phyloP scores from a whole-genome alignment of 2,797 vertebrate species.

The Sparus aurata region DNA sequence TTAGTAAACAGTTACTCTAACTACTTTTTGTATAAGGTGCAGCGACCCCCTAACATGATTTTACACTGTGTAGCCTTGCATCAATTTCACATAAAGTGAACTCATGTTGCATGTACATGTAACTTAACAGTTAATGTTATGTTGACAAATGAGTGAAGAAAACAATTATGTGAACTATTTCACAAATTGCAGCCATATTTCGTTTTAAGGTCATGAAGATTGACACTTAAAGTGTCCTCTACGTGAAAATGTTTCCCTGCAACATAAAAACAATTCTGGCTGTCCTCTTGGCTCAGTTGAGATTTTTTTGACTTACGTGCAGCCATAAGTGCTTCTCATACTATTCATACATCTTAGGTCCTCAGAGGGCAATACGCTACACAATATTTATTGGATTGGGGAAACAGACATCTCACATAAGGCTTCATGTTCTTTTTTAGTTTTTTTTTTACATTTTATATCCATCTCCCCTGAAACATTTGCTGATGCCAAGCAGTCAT shows the following conservation, averaged over 20 bases:
- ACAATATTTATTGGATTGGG: slow-evolving; percentile 39
- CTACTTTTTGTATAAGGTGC: too few species aligned
- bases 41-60: too few species aligned
- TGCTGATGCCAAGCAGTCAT: slow-evolving; percentile 34
- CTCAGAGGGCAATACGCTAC: slow-evolving; percentile 21
- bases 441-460: slow-evolving; percentile 8
- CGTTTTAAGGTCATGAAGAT: background rate
- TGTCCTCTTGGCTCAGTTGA: background rate
- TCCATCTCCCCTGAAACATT: slow-evolving; percentile 36
- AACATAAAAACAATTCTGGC: background rate
- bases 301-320: background rate
- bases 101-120: too few species aligned
- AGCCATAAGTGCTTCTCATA: slow-evolving; percentile 14
- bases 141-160: background rate
- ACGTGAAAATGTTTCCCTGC: background rate
- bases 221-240: background rate
- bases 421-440: slow-evolving; percentile 22
- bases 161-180: background rate
- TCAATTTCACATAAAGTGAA: too few species aligned
- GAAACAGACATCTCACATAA: slow-evolving; percentile 45
- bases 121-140: too few species aligned
- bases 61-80: too few species aligned
- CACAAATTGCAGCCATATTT: background rate
- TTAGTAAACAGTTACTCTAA: too few species aligned
- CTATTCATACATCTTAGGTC: slow-evolving; percentile 13